Percentiles rank a stretch among this genome's conserved stretches.
These are phyloP conservation scores for Nyctalus aviator DNA, from an alignment of 2,797 vertebrate genomes.

Conservation along the genomic window DNA sequence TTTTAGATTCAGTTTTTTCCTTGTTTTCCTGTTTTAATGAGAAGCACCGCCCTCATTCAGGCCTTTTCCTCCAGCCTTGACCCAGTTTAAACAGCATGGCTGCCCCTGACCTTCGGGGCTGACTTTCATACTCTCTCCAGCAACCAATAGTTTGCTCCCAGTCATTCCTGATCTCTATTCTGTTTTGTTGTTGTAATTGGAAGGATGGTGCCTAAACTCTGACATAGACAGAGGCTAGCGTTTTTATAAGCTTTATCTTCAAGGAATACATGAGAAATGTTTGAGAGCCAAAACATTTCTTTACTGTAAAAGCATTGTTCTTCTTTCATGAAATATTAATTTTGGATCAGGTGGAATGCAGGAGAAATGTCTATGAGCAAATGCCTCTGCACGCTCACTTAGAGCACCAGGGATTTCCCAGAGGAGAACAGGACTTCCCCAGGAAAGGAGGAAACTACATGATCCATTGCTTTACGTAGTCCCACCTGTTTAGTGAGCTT, in stretches of 20 bases:
- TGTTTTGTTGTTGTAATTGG: neutral
- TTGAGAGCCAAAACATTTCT: neutral
- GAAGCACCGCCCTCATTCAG: neutral
- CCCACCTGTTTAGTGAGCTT: constrained; percentile 63
- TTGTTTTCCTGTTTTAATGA: constrained; percentile 10
- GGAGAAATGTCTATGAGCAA: constrained; percentile 69
- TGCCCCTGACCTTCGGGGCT: neutral
- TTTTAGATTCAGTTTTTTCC: neutral
- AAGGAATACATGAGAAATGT: constrained; percentile 38
- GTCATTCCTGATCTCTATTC: neutral
- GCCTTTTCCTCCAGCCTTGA: neutral
- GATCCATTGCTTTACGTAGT: neutral
- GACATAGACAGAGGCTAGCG: neutral
- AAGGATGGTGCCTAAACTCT: constrained; percentile 45
- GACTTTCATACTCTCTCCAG: neutral
- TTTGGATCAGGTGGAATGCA: constrained; percentile 11
- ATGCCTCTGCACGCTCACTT: neutral
- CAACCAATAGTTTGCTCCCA: neutral
- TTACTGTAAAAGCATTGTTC: constrained; percentile 52
- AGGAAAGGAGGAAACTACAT: neutral
- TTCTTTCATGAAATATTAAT: constrained; percentile 77
- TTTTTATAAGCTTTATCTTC: constrained; percentile 49
- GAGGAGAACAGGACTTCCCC: neutral
- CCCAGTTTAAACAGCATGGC: neutral
- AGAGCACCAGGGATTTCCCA: neutral